Evolutionary conservation across 2,888 invertebrate genomes (phyloP), one percentile per base, ranked within the genome.

Genomic region (Chloroclysta siterata): DNA sequence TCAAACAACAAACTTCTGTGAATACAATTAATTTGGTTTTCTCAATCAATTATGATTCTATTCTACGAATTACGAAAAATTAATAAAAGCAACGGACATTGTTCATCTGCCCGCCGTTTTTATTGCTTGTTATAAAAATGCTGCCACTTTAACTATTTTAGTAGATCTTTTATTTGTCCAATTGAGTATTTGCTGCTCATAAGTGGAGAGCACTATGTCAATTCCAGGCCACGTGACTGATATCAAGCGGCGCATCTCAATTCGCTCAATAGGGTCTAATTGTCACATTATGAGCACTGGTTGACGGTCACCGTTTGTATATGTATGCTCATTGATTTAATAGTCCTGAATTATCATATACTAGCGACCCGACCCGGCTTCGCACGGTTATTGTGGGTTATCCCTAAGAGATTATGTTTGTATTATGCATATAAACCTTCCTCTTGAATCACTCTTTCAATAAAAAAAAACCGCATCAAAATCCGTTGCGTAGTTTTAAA

Each of bases 231-330:
- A 79, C 73, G 80, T 79, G 81, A 77, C 78, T 63, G 72, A 65
- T 83, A 85, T 85, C 84, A 80, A 81, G 77, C 80, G 71, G 77
- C 87, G 89, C 88, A 84, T 87, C 85, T 89, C 87, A 85, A 90
- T 91, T 89, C 83, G 66, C 72, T 76, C 89, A 89, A 91, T 91
- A 80, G 80, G 87, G 70, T 80, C 81, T 87, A 87, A 90, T 90
- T 88, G 88, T 80, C 79, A 81, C 81, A 84, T 85, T 82, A 85
- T 76, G 73, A 77, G 79, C 82, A 82, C 76, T 82, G 82, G 77
- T 85, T 85, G 77, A 72, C 71, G 65, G 70, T 62, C 55, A 61
- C 68, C 74, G 77, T 78, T 72, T 76, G 76, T 78, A 76, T 75
- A 67, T 73, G 66, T 50, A 53, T 47, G 28, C 17, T 53, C 54